Evolutionary conservation across 2,888 invertebrate genomes (phyloP), one percentile per base, ranked within the genome.

Genomic region (Mesopsocus fuscifrons): DNA sequence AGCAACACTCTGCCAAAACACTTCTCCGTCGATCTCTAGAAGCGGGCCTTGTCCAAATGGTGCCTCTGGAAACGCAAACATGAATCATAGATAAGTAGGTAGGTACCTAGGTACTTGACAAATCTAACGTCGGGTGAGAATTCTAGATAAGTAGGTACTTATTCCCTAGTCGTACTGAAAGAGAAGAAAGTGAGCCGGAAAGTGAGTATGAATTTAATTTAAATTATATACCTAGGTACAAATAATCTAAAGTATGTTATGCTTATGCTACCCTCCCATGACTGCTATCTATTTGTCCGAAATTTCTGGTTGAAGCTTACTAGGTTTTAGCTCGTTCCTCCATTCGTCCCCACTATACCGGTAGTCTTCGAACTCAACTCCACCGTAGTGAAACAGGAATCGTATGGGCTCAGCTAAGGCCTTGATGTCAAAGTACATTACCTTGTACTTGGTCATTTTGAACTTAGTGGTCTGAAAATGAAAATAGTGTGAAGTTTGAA

Each of bases 391-490:
- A 5, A 38, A 38, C 3, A 38, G 18, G 4, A 5, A 38, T 5
- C 38, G 6, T 3, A 38, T 38, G 17, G 38, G 38, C 20, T 38
- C 38, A 20, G 18, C 38, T 5, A 38, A 18, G 6, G 38, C 38
- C 18, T 5, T 5, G 4, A 38, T 18, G 38, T 38, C 11, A 11
- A 38, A 38, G 11, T 38, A 38, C 20, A 18, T 15, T 11, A 38
- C 15, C 20, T 38, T 38, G 38, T 38, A 38, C 21, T 38, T 15
- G n/a, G 38, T 16, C 38, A 38, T 38, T 5, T 5, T 38, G n/a
- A 38, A 20, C n/a, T n/a, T n/a, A n/a, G n/a, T n/a, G 38, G 20
- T 21, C 38, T 38, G 38, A 38, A 38, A 38, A 18, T 26, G 26
- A 26, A 26, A 26, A 26, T 26, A 26, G 11, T 26, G 26, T 26